Base-by-base conservation (phyloP, 1,140 invertebrate species). In the Callitettix versicolor region DNA sequence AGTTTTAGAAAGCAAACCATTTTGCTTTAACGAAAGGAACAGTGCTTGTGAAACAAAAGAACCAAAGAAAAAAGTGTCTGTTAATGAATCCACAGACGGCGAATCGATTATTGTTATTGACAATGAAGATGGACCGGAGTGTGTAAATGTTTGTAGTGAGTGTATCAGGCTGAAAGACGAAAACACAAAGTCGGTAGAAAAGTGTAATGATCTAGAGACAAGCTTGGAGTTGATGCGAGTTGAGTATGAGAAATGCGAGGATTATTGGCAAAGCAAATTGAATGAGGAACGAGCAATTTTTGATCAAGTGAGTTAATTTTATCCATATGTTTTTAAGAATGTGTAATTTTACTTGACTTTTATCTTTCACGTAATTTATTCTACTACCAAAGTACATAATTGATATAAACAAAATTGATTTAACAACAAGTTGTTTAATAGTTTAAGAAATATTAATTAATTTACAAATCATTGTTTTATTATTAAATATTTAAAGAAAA, bases 171-270 rank as follows among this genome's bases (percentile, higher is more conserved):
- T 63, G 54, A 63, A 62, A 59, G 44, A 66, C 54, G 75, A 77
- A 53, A 79, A 76, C 50, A 64, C 69, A 58, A 67, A 73, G 42
- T 63, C 80, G 46, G 63, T 68, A 21, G 71, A 77, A 36, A 76
- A 78, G 57, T 81, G 78, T 62, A 72, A 73, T 20, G 82, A 86
- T 24, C 68, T 88, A 14, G 85, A 89, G 67, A 70, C 71, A 18
- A 84, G 82, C 63, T 65, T 89, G 22, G 84, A 90, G 65, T 71
- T 83, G 59, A 68, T 91, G 63, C 79, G 77, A 61, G 70, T 75
- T 15, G 87, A 90, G 60, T 89, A 86, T 63, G 87, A 90, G 60
- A 79, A 81, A 57, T 87, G 85, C 63, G 88, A 91, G 67, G 86
- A 91, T 64, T 91, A 91, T 68, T 91, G 88, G 87, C 73, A 79